Base-by-base conservation (phyloP, 1,140 invertebrate species). In the Aricia agestis region DNA sequence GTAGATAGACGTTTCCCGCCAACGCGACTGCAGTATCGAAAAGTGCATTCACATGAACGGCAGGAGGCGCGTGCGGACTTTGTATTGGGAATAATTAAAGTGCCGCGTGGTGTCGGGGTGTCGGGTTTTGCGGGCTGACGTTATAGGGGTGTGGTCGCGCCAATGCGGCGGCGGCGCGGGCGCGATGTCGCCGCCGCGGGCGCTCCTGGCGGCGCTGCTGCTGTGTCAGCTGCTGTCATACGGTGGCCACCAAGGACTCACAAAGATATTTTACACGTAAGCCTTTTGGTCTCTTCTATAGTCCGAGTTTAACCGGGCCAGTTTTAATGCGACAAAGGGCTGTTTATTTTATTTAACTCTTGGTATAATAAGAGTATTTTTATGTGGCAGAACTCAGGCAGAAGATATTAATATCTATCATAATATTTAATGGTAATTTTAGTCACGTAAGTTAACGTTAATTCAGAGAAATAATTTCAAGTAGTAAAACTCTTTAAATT, bases 211-310 rank as follows among this genome's bases (percentile, higher is more conserved):
- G 81, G 85, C 78, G 73, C 82, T 91, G 74, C 83, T 90, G 69
- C 78, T 91, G 67, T 91, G 84, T 75, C 89, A 91, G 81, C 83
- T 91, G 84, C 84, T 91, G 73, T 89, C 89, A 69, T 88, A 89
- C 85, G 87, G 87, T 82, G 87, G 86, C 79, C 89, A 91, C 82
- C 89, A 91, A 79, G 86, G 87, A 82, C 89, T 89, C 82, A 91
- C 89, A 87, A 89, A 90, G 82, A 86, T 91, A 86, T 89, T 91
- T 74, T 89, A 87, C 84, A 91, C 85, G 89, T 91, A 89, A 91
- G 86, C 70, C 65, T 19, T 11, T 45, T 11, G 5, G 5, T 59
- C n/a, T 67, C 13, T 52, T 52, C 13, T 9, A 52, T 52, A 52
- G 9, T 32, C 2, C 32, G 6, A 3, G 32, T n/a, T n/a, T n/a